Base-by-base conservation (phyloP, 1,140 invertebrate species). In the Nixonia krombeini region DNA sequence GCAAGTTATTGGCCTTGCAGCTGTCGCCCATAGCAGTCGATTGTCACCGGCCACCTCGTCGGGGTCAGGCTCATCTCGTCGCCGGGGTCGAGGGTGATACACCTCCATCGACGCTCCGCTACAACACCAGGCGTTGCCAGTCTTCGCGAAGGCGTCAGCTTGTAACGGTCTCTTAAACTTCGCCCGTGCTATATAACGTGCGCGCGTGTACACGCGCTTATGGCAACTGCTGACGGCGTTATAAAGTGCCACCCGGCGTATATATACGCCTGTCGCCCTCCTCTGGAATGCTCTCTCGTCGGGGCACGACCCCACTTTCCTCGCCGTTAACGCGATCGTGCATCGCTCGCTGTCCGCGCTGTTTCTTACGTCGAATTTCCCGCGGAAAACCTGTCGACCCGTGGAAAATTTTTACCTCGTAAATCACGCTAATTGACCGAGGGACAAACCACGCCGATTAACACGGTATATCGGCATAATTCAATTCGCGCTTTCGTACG, bases 81-180 rank as follows among this genome's bases (percentile, higher is more conserved):
- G 42, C 55, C 56, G 55, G 59, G 70, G 69, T 72, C 75, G 73
- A 76, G 74, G 79, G 75, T 79, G 76, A 81, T 82, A 76, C 70
- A 59, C 70, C 53, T 56, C 31, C 38, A 49, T 59, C 59, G 70
- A 67, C 51, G 58, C 50, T 61, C 59, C 41, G 71, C 70, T 76
- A 74, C 59, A 75, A n/a, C 75, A 69, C 69, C 68, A 73, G 62
- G 66, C 70, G 63, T 52, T 53, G 26, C 42, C 35, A 52, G 44
- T 61, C 44, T 40, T 63, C 53, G 70, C 69, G 53, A 59, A 73
- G 77, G 82, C 83, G 81, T 83, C 83, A 85, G 82, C 83, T 85
- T 84, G 82, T 80, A 81, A 77, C 81, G 78, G 78, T 85, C 82
- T 84, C 83, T 85, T 85, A 83, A 85, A 85, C 80, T 83, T 76